Evolutionary conservation across 2,797 vertebrate species (phyloP), one percentile per base, ranked within the genome.

Genomic region (Cynodonichthys magdalenae): DNA sequence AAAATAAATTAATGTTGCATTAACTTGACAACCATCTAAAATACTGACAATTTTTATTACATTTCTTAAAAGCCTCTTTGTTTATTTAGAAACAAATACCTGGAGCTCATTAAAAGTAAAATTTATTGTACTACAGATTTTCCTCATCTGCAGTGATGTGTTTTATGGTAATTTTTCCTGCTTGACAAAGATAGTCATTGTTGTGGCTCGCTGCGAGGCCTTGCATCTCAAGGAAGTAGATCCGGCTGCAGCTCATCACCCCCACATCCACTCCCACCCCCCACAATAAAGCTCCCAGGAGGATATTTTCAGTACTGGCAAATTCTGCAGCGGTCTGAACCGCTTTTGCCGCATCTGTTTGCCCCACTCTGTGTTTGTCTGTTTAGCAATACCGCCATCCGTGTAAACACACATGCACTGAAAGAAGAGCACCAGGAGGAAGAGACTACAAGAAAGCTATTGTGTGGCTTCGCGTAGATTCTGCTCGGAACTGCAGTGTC

Each of bases 141-240:
- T 72, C 62, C 59, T 72, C 79, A 80, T 83, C 76, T 83, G 60
- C 74, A 62, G 75, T 84, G 76, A 80, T 79, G 59, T 67, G 58
- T 69, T 36, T 36, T 46, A 62, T 69, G 66, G 69, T 82, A 74
- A 85, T 80, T 59, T 73, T 9, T 63, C 54, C 71, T 63, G 60
- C 71, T 58, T 42, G 41, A 91, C 90, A 92, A 92, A 88, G 89
- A 81, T 66, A 63, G 77, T 80, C 66, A 87, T 91, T 93, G 90
- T 92, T 90, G 84, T 71, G 81, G 73, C 62, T 73, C 29, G 66
- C 51, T 44, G 48, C 2, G 15, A 53, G 53, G 57, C 47, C 69
- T 69, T 71, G 54, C 49, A 65, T 87, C 76, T 86, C 7, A 9
- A 71, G 80, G 84, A 90, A 90, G 77, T 18, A 68, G 73, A 88